Conservation (phyloP, 1,140 invertebrate genomes). For the Hypsibius dujardini region DNA sequence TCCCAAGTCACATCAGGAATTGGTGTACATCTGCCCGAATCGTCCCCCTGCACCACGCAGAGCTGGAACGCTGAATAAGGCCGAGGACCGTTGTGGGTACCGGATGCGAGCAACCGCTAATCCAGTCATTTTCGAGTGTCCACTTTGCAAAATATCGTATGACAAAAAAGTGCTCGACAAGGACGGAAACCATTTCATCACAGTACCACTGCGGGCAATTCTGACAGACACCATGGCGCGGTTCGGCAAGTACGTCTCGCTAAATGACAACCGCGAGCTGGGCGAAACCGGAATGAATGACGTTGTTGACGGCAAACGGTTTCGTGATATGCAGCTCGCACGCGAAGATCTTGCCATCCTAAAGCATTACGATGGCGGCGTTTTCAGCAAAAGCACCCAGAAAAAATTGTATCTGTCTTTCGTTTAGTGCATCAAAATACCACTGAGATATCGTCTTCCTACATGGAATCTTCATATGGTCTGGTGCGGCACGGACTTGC, state of each 20-base stretch:
- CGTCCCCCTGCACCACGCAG: no score
- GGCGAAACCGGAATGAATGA: neutral
- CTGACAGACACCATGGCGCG: neutral
- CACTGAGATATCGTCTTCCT: neutral
- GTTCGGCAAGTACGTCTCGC: neutral
- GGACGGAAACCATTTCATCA: neutral
- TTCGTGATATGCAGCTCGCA: neutral
- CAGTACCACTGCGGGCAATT: neutral
- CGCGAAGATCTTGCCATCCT: neutral
- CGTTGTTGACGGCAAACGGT: neutral
- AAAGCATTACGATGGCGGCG: neutral
- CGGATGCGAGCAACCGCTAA: neutral
- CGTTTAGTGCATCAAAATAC: neutral
- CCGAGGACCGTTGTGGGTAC: neutral
- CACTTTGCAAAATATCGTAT: neutral
- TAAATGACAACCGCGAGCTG: neutral
- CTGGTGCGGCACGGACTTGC: neutral
- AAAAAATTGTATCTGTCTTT: neutral
- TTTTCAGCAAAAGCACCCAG: constrained; percentile 1
- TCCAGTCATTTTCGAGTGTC: neutral
- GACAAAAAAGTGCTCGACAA: neutral
- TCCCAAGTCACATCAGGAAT: neutral
- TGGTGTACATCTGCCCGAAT: neutral
- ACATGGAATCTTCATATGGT: neutral
- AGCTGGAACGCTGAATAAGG: neutral